These are phyloP conservation scores for Urocyon cinereoargenteus DNA, from an alignment of 2,797 vertebrate species.

Conservation along the genomic window DNA sequence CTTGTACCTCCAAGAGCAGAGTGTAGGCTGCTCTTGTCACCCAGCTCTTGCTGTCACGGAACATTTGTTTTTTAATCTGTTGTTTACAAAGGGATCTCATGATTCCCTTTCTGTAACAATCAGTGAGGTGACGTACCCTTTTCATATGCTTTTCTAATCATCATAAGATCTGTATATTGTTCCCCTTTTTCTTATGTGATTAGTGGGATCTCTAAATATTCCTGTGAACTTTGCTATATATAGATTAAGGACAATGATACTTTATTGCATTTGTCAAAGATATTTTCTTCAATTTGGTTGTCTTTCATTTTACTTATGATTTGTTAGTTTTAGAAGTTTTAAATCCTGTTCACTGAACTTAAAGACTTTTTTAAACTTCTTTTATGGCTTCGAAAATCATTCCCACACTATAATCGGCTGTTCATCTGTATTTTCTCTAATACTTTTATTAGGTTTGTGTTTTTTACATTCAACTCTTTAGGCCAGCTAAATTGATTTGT, in stretches of 20 bases:
- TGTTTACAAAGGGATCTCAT: background rate
- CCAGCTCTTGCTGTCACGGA: background rate
- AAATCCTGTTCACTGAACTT: conserved; percentile 27
- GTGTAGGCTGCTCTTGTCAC: background rate
- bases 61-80: background rate
- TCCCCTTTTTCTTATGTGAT: background rate
- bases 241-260: background rate
- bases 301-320: conserved; percentile 29
- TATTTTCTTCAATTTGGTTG: background rate
- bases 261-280: background rate
- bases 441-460: background rate
- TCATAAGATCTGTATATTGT: background rate
- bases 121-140: background rate
- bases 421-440: conserved; percentile 46
- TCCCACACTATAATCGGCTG: background rate
- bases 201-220: background rate
- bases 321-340: conserved; percentile 32
- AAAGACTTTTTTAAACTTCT: background rate
- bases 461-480: conserved; percentile 25
- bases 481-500: background rate
- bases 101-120: background rate
- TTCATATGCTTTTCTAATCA: background rate
- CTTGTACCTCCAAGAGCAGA: background rate
- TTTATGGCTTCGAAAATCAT: conserved; percentile 9
- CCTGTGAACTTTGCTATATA: background rate